These are phyloP conservation scores for Creontiades dilutus DNA, from an alignment of 2,888 invertebrate species.

Conservation along the genomic window DNA sequence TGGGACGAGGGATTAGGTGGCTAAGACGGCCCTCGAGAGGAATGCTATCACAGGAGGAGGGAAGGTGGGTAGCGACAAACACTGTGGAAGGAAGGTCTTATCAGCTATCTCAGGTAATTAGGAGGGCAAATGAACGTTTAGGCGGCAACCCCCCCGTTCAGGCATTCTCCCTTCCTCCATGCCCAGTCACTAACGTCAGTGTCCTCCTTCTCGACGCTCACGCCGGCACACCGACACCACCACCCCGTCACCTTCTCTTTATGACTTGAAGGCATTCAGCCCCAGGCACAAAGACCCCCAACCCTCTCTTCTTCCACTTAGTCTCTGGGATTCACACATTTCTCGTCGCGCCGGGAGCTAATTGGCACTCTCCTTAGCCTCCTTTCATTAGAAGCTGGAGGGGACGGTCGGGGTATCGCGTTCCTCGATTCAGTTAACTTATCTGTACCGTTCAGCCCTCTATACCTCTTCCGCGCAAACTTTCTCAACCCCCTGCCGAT, in stretches of 20 bases:
- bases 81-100: constrained; percentile 48
- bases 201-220: background rate
- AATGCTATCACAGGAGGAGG: background rate
- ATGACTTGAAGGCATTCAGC: constrained; percentile 45
- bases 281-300: constrained; percentile 37
- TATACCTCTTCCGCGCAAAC: constrained; percentile 13
- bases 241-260: constrained; percentile 24
- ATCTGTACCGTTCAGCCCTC: constrained; percentile 53
- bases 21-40: background rate
- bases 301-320: constrained; percentile 3
- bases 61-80: constrained; percentile 22
- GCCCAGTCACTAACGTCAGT: constrained; percentile 19
- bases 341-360: constrained; percentile 52
- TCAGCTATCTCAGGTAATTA: constrained; percentile 58
- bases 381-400: constrained; percentile 53
- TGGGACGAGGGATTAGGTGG: background rate
- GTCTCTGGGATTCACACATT: constrained; percentile 59
- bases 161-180: constrained; percentile 40
- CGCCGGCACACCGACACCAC: background rate
- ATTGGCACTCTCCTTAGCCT: constrained; percentile 51
- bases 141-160: background rate
- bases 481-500: background rate
- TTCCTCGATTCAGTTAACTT: constrained; percentile 58
- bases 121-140: constrained; percentile 64
- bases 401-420: constrained; percentile 40